Evolutionary conservation across 1,140 invertebrate genomes (phyloP), one percentile per base, ranked within the genome.

Genomic region (Eufriesea mexicana): DNA sequence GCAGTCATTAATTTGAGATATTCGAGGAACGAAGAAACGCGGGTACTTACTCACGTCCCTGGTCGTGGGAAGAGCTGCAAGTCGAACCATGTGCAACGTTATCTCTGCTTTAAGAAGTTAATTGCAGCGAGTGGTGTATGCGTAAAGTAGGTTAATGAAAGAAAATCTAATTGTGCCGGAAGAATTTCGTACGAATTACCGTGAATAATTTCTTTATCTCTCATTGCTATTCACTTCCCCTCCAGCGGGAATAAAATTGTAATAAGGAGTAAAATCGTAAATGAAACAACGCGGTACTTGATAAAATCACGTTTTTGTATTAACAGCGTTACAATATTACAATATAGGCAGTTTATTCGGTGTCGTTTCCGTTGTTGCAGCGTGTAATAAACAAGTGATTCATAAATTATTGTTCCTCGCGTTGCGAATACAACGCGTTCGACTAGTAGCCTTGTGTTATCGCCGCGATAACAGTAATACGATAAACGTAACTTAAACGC

Each of bases 261-360:
- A 14, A 7, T 9, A 61, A 85, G 47, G 20, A n/a, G n/a, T n/a
- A n/a, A n/a, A n/a, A n/a, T n/a, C n/a, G 35, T 9, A 59, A 5
- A 9, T 14, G 12, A 16, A 18, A 47, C 59, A 42, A 47, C 62
- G 5, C n/a, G 59, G 10, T 5, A 73, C 23, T 87, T 82, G 67
- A 77, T 64, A 84, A 78, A 84, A 89, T 79, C 87, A 89, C n/a
- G 74, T 81, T 84, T 89, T 84, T 89, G 86, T 89, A 89, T 89
- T 67, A 89, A 88, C 73, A 89, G 89, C 70, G 71, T 85, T 86
- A 89, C 81, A 71, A 84, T 77, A 84, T 80, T 87, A 86, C 66
- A 87, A 80, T 86, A 73, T 66, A 68, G 62, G 62, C 51, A 83
- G 73, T 79, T 85, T 81, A n/a, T 84, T 87, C 54, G 57, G 64